Evolutionary conservation across 1,140 invertebrate species (phyloP).

Genomic region (Asobara japonica): DNA sequence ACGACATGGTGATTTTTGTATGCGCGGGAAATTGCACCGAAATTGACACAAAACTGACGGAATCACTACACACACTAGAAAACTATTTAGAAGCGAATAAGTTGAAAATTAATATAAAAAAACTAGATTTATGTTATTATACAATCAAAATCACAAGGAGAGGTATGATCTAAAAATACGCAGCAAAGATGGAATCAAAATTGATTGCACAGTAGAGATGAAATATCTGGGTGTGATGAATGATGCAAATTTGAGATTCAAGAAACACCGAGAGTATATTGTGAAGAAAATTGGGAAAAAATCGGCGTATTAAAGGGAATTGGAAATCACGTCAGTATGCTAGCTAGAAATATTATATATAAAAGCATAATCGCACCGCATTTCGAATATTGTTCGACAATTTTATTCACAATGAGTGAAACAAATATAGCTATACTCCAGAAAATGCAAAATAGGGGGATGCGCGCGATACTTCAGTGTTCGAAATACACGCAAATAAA

Average conservation of each 20-base stretch:
- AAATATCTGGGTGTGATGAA: neutral
- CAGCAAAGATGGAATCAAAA: neutral
- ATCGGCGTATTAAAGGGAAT: no score
- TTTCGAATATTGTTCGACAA: no score
- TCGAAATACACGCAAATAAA: no score
- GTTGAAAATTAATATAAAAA: conserved; percentile 15
- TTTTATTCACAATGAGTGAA: no score
- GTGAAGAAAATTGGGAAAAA: conserved; percentile 8
- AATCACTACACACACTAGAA: neutral
- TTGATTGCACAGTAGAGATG: neutral
- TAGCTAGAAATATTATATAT: conserved; percentile 5
- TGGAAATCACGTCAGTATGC: no score
- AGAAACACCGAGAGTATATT: neutral
- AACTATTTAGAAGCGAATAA: conserved; percentile 10
- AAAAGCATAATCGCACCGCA: neutral
- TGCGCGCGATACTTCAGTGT: no score
- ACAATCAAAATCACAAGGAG: neutral
- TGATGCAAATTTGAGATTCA: neutral
- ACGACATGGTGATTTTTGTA: conserved; percentile 30
- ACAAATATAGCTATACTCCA: conserved; percentile 23
- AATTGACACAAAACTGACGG: neutral
- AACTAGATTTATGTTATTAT: conserved; percentile 22
- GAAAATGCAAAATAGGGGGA: conserved; percentile 23
- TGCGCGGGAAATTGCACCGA: neutral
- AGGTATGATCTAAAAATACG: neutral